Conservation (phyloP, 2,113 vertebrate genomes). For the Pelvicachromis taeniatus region DNA sequence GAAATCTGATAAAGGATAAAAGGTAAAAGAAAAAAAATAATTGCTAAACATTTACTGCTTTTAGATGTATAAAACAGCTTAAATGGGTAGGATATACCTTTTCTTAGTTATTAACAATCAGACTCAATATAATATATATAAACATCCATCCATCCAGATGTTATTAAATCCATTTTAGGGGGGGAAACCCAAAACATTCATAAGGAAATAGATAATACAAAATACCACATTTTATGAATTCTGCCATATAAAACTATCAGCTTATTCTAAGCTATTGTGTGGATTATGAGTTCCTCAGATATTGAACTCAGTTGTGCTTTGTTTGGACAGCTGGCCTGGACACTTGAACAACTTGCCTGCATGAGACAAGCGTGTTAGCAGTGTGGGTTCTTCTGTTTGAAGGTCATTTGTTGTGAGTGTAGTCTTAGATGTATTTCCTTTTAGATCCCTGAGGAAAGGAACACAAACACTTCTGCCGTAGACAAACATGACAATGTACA, state of each 20-base stretch:
- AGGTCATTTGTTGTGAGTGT: constrained; percentile 15
- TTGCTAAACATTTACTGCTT: background rate
- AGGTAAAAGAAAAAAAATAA: background rate
- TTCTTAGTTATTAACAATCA: background rate
- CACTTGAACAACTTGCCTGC: constrained; percentile 37
- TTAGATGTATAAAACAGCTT: background rate
- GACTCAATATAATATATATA: background rate
- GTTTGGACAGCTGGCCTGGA: constrained; percentile 63
- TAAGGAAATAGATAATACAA: background rate
- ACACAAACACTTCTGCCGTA: constrained; percentile 42
- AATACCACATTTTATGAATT: constrained; percentile 31
- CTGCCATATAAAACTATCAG: background rate
- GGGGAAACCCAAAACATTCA: background rate
- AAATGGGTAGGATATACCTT: background rate
- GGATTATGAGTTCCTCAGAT: constrained; percentile 31
- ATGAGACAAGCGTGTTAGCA: constrained; percentile 33
- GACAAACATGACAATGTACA: constrained; percentile 25
- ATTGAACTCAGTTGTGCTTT: constrained; percentile 39
- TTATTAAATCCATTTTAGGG: background rate
- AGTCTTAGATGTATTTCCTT: constrained; percentile 38
- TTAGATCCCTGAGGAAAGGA: constrained; percentile 25
- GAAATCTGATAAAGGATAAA: background rate
- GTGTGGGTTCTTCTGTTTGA: constrained; percentile 35
- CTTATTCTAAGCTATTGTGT: constrained; percentile 28
- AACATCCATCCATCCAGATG: no score